Evolutionary conservation across 2,888 invertebrate genomes (phyloP).

Genomic region (Metopia argyrocephala): DNA sequence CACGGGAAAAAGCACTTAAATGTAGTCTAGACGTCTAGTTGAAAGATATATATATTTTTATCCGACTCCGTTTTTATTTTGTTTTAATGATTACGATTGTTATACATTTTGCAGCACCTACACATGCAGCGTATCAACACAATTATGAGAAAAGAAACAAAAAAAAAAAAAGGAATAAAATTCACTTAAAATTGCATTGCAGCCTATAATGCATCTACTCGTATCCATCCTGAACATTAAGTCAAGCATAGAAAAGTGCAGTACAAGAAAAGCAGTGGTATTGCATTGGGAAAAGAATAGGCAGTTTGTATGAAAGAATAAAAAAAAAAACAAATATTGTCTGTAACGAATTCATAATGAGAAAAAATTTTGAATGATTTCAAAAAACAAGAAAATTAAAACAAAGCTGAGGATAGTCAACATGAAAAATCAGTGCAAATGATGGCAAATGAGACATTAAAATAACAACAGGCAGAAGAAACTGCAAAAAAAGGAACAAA

Average conservation of each 20-base stretch:
- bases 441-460: conserved; percentile 53
- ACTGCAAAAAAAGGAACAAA: neutral
- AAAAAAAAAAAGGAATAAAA: conserved; percentile 12
- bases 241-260: conserved; percentile 53
- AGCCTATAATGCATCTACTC: conserved; percentile 23
- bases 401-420: neutral
- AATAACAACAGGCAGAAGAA: conserved; percentile 28
- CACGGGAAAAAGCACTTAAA: conserved; percentile 73
- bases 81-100: conserved; percentile 57
- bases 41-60: conserved; percentile 49
- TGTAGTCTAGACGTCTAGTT: conserved; percentile 72
- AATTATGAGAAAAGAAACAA: conserved; percentile 47
- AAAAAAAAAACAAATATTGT: conserved; percentile 1
- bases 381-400: conserved; percentile 14
- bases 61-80: conserved; percentile 8
- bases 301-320: neutral
- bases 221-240: neutral
- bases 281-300: too few relatives aligned
- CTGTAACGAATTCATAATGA: conserved; percentile 49
- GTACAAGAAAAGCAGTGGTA: conserved; percentile 13
- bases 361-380: conserved; percentile 49
- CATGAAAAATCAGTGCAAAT: neutral
- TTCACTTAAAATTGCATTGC: conserved; percentile 47
- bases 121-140: conserved; percentile 56
- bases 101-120: conserved; percentile 61